Percentiles rank a stretch among this genome's conserved stretches.
Conservation (phyloP, 1,140 invertebrate genomes). For the Zaprionus gabonicus region DNA sequence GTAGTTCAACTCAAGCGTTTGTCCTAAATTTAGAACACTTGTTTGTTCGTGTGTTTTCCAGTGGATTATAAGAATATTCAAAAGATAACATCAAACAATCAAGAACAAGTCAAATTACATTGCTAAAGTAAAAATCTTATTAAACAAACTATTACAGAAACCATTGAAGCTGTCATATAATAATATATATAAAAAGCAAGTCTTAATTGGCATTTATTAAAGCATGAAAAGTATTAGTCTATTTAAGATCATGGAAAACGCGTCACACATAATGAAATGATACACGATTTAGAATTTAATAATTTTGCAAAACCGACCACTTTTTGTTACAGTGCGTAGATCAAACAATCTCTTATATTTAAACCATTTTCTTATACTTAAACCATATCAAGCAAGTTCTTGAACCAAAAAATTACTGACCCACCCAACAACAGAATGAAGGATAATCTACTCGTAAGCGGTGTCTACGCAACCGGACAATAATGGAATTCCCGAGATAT, state of each 20-base stretch:
- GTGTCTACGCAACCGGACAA: not conserved
- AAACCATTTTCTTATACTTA: no score
- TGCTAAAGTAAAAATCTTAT: not conserved
- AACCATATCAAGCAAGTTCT: not conserved
- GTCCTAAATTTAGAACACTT: not conserved
- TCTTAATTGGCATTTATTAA: constrained; percentile 62
- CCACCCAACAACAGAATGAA: not conserved
- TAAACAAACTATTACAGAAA: not conserved
- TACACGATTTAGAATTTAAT: constrained; percentile 19
- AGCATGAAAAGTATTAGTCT: constrained; percentile 41
- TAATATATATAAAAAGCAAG: constrained; percentile 27
- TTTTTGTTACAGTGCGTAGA: not conserved
- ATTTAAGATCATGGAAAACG: constrained; percentile 57
- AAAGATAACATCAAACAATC: not conserved
- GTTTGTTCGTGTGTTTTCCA: no score
- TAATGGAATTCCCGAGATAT: not conserved
- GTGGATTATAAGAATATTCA: no score
- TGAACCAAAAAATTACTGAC: not conserved
- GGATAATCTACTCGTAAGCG: not conserved
- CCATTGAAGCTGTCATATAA: not conserved
- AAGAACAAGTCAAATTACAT: not conserved
- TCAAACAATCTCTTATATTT: no score
- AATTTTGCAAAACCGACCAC: not conserved
- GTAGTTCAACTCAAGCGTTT: not conserved
- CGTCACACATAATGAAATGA: constrained; percentile 44